Evolutionary conservation across 2,888 invertebrate species (phyloP).

Genomic region (Dusona sp.): DNA sequence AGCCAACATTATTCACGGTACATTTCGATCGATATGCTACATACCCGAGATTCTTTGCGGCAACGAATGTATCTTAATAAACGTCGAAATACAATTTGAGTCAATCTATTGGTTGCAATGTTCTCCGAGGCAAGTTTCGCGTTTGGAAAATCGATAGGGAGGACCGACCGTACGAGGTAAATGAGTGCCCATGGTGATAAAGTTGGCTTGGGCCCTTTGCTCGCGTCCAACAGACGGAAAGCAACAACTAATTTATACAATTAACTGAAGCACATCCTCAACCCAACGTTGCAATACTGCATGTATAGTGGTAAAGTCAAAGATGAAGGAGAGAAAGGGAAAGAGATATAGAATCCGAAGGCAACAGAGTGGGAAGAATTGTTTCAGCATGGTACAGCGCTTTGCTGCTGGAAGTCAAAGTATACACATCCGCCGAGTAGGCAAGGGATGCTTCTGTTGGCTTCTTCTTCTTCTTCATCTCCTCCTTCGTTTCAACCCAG

Average conservation of each 20-base stretch:
- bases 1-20: neutral
- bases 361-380: constrained; percentile 32
- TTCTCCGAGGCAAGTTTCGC: constrained; percentile 18
- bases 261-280: constrained; percentile 64
- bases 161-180: neutral
- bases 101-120: constrained; percentile 15
- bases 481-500: constrained; percentile 31
- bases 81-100: constrained; percentile 26
- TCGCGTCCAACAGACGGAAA: constrained; percentile 48
- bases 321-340: constrained; percentile 40
- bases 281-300: constrained; percentile 13
- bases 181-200: constrained; percentile 22
- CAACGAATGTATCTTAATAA: constrained; percentile 27
- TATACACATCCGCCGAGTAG: constrained; percentile 37
- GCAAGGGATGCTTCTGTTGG: constrained; percentile 49
- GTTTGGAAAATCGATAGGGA: constrained; percentile 20
- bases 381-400: constrained; percentile 46
- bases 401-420: constrained; percentile 37
- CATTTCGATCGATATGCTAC: neutral
- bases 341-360: constrained; percentile 7
- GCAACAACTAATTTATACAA: constrained; percentile 69
- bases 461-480: constrained; percentile 38
- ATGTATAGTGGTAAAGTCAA: constrained; percentile 43
- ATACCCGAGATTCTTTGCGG: neutral
- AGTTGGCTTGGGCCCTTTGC: constrained; percentile 31